Evolutionary conservation across 2,113 vertebrate genomes (phyloP).

Genomic region (Dryoscopus gambensis): DNA sequence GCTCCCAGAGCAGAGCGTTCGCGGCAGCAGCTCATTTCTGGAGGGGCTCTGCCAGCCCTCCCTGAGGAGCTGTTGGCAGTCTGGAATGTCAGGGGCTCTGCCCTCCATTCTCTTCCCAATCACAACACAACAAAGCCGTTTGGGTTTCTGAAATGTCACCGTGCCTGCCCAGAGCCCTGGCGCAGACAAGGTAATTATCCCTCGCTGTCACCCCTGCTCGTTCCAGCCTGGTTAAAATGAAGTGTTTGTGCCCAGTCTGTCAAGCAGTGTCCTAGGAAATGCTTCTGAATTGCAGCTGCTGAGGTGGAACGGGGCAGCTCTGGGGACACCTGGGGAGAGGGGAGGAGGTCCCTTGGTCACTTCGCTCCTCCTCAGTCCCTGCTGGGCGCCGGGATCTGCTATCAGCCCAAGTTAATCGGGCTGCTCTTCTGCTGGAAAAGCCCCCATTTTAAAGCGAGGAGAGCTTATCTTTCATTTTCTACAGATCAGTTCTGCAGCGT

Average conservation of each 20-base stretch:
- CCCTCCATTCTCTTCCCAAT: constrained; percentile 28
- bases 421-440: constrained; percentile 15
- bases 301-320: background rate
- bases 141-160: constrained; percentile 26
- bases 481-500: constrained; percentile 36
- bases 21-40: background rate
- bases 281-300: background rate
- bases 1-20: accelerated
- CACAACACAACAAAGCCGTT: background rate
- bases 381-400: background rate
- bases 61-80: background rate
- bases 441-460: constrained; percentile 18
- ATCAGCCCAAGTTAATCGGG: background rate
- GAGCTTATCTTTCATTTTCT: constrained; percentile 66
- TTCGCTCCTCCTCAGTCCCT: background rate
- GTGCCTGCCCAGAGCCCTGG: background rate
- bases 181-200: constrained; percentile 22
- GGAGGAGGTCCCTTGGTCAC: background rate
- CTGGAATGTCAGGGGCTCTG: background rate
- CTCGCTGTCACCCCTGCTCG: background rate
- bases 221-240: background rate
- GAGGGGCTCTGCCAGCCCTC: background rate
- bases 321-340: background rate
- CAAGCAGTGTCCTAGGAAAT: background rate
- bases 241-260: background rate